These are phyloP conservation scores for Drosophila lowei DNA, from an alignment of 1,140 invertebrate genomes.

Conservation along the genomic window DNA sequence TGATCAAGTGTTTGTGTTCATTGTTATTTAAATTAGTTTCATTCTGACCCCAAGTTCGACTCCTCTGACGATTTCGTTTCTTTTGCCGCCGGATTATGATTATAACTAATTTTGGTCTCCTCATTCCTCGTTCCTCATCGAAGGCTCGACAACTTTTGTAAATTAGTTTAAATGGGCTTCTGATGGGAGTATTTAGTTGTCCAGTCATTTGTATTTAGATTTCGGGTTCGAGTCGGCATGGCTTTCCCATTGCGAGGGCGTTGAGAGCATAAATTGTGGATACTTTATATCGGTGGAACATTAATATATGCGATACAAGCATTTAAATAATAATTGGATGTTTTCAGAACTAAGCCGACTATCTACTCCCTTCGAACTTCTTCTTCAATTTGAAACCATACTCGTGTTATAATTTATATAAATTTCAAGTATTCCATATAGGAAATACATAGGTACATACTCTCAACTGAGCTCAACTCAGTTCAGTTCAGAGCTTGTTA, in stretches of 20 bases:
- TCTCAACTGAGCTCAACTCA: not conserved
- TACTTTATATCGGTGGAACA: constrained; percentile 3
- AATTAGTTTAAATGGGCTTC: constrained; percentile 71
- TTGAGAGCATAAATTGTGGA: constrained; percentile 45
- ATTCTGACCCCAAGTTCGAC: constrained; percentile 35
- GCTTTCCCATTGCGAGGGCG: constrained; percentile 41
- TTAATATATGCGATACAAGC: constrained; percentile 44
- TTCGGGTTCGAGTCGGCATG: not conserved
- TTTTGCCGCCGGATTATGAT: constrained; percentile 66
- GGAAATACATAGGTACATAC: not conserved
- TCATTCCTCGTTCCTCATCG: not conserved
- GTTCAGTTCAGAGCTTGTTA: constrained; percentile 21
- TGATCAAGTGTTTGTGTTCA: constrained; percentile 77
- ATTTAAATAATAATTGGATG: constrained; percentile 18
- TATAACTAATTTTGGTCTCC: constrained; percentile 69
- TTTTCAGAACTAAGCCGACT: not conserved
- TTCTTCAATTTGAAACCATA: not conserved
- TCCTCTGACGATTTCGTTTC: constrained; percentile 40
- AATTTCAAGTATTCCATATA: not conserved
- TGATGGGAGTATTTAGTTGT: constrained; percentile 28
- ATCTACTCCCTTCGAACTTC: no score
- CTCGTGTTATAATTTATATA: not conserved
- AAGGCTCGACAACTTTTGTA: constrained; percentile 44
- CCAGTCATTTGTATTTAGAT: constrained; percentile 42
- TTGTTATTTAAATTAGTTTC: constrained; percentile 82